Evolutionary conservation across 2,113 vertebrate species (phyloP), one percentile per base, ranked within the genome.

Genomic region (Equus quagga): DNA sequence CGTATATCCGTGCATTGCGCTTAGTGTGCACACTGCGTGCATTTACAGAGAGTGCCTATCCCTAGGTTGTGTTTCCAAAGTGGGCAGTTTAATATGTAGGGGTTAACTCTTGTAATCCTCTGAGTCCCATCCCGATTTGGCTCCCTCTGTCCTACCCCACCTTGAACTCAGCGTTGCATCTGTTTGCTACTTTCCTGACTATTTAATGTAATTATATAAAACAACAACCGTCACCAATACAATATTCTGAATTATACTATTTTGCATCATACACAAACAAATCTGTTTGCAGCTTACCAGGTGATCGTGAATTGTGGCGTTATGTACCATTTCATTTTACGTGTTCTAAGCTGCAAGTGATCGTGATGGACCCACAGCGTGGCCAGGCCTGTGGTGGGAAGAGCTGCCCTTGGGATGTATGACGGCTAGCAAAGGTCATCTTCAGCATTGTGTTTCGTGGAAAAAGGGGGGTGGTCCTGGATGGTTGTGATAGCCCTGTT

Each of bases 121-220:
- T 10, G 60, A 51, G 21, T 44, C 78, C 23, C 9, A 2, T 14
- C 41, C 41, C 31, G 28, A 51, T 28, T 4, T 36, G 89, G n/a
- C 64, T 21, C 21, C 18, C 49, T 84, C 24, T 81, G 33, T 46
- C 76, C 31, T 46, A 13, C 36, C 23, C 81, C 31, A 60, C 49
- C 78, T 83, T 92, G 62, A 85, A 87, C 91, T 95, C 60, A 65
- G 81, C 36, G 11, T 56, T 9, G 33, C 62, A 80, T 94, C 81
- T 88, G 78, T 96, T 92, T 88, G 91, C 76, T 88, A n/a, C 62
- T 88, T 93, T 28, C 93, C 91, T 92, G 75, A 81, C 51, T 85
- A 81, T 88, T 94, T 92, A 80, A 81, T 85, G 15, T 94, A 94
- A 94, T 94, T 84, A 96, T 31, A 76, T 78, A 41, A 41, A 41